Evolutionary conservation across 1,140 invertebrate species (phyloP).

Genomic region (Cylas formicarius): DNA sequence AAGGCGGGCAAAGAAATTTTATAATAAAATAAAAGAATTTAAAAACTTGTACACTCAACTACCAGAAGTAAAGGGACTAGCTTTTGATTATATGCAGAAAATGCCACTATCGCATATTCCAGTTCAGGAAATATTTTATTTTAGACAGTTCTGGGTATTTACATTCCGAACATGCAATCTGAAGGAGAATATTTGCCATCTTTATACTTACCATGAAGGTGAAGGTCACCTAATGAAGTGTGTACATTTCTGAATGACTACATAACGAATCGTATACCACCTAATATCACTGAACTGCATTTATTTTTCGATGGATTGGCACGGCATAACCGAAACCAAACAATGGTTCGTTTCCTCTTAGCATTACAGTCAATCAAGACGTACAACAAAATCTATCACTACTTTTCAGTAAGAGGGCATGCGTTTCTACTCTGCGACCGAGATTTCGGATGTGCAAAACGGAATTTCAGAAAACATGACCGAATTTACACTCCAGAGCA

Average conservation of each 20-base stretch:
- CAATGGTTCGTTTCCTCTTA: slow-evolving; percentile 25
- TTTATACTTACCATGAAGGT: slow-evolving; percentile 28
- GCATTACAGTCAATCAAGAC: slow-evolving; percentile 18
- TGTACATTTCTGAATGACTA: slow-evolving; percentile 11
- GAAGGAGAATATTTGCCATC: slow-evolving; percentile 22
- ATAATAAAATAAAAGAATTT: slow-evolving; percentile 26
- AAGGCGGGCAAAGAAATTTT: slow-evolving; percentile 33
- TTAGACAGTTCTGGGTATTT: slow-evolving; percentile 33
- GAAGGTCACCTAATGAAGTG: slow-evolving; percentile 15
- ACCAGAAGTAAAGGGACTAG: slow-evolving; percentile 20
- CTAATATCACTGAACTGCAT: slow-evolving; percentile 28
- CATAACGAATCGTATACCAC: slow-evolving; percentile 6
- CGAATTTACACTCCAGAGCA: slow-evolving; percentile 26
- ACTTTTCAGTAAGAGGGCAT: slow-evolving; percentile 35
- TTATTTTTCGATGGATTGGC: slow-evolving; percentile 27
- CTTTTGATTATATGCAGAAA: slow-evolving; percentile 40
- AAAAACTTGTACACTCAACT: slow-evolving; percentile 19
- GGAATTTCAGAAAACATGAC: slow-evolving; percentile 21
- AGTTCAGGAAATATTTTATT: slow-evolving; percentile 23
- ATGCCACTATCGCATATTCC: slow-evolving; percentile 23
- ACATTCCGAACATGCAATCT: slow-evolving; percentile 34
- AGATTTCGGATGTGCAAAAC: slow-evolving; percentile 34
- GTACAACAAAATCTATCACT: slow-evolving; percentile 30
- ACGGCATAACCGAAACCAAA: slow-evolving; percentile 32
- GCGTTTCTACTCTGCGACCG: slow-evolving; percentile 35